These are phyloP conservation scores for Semaprochilodus insignis DNA, from an alignment of 2,797 vertebrate genomes.

Conservation along the genomic window DNA sequence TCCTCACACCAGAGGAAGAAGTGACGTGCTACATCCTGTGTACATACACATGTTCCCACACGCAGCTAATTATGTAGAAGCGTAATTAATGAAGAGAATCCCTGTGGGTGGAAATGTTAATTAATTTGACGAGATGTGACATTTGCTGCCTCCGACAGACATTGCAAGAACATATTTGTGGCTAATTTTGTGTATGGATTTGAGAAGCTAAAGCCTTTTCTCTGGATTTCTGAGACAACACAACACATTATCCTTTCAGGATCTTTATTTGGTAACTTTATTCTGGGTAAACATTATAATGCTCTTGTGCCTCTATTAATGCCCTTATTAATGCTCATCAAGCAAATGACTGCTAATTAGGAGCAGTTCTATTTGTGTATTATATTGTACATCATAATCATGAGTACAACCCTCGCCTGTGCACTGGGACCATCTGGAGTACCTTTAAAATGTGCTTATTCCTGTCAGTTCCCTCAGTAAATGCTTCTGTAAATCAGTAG, in stretches of 20 bases:
- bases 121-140: slow-evolving; percentile 73
- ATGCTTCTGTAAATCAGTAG: not conserved
- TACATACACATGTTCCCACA: slow-evolving; percentile 42
- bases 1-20: slow-evolving; percentile 14
- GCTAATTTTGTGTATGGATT: not conserved
- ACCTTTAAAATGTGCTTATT: not conserved
- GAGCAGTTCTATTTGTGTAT: not conserved
- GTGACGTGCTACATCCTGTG: slow-evolving; percentile 40
- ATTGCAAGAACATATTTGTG: slow-evolving; percentile 15
- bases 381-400: not conserved
- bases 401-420: not conserved
- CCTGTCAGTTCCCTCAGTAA: not conserved
- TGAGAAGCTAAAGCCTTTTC: not conserved
- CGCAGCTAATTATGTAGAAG: slow-evolving; percentile 68
- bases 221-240: not conserved
- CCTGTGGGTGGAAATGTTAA: slow-evolving; percentile 73
- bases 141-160: slow-evolving; percentile 63
- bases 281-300: not conserved
- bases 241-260: not conserved
- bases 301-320: not conserved
- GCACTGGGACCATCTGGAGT: not conserved
- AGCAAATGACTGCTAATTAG: not conserved
- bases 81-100: slow-evolving; percentile 78
- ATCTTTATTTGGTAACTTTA: not conserved
- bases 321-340: not conserved